Conservation (phyloP, 2,888 invertebrate genomes). For the Euplagia quadripunctaria region DNA sequence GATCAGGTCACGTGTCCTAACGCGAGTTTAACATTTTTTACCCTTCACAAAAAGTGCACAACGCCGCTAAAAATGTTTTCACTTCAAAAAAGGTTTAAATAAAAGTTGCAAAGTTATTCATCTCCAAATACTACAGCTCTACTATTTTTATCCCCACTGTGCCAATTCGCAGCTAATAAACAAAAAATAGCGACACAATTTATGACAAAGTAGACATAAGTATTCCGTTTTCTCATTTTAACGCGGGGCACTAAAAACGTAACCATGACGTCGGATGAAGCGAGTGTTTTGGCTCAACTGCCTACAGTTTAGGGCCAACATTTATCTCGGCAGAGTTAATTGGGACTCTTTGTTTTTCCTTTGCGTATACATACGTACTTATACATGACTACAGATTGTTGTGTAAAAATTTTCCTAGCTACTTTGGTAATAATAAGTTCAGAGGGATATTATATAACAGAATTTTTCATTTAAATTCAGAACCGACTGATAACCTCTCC, state of each 20-base stretch:
- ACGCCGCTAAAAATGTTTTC: too few relatives aligned
- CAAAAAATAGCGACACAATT: slow-evolving; percentile 22
- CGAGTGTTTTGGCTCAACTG: slow-evolving; percentile 63
- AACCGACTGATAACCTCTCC: background rate
- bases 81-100: background rate
- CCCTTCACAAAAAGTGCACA: too few relatives aligned
- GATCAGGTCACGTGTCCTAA: too few relatives aligned
- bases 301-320: slow-evolving; percentile 68
- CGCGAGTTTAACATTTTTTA: too few relatives aligned
- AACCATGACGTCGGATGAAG: slow-evolving; percentile 57
- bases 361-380: slow-evolving; percentile 44
- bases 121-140: background rate
- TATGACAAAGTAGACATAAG: slow-evolving; percentile 36
- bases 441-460: background rate
- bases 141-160: background rate
- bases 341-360: slow-evolving; percentile 70
- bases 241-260: slow-evolving; percentile 51
- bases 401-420: slow-evolving; percentile 45
- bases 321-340: slow-evolving; percentile 79
- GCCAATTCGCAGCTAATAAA: slow-evolving; percentile 22
- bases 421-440: slow-evolving; percentile 51
- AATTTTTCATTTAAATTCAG: background rate
- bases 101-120: background rate
- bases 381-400: slow-evolving; percentile 50
- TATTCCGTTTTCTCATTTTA: slow-evolving; percentile 44